Evolutionary conservation across 2,888 invertebrate species (phyloP).

Genomic region (Hydrotaea cyrtoneurina): DNA sequence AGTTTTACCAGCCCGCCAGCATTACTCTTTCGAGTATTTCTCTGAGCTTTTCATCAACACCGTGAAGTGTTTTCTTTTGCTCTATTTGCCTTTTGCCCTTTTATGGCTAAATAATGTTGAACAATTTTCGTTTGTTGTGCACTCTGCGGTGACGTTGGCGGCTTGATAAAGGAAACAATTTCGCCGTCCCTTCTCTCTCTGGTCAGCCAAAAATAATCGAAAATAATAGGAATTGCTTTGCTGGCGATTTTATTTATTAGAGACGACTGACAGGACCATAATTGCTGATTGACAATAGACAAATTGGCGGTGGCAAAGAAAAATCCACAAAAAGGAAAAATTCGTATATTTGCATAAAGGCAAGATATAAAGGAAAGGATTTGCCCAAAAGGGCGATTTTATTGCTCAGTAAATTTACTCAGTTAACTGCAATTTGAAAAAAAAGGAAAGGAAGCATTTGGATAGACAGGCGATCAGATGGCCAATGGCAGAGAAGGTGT

Average conservation of each 20-base stretch:
- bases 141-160: background rate
- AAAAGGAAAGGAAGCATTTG: no score
- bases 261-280: background rate
- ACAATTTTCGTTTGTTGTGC: constrained; percentile 47
- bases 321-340: background rate
- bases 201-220: background rate
- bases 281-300: background rate
- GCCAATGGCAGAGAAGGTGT: no score
- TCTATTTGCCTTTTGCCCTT: constrained; percentile 9
- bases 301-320: background rate
- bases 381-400: no score
- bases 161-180: constrained; percentile 47
- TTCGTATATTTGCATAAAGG: no score
- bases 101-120: constrained; percentile 46
- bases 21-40: background rate
- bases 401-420: no score
- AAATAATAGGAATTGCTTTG: background rate
- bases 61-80: constrained; percentile 10
- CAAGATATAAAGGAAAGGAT: no score
- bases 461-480: no score
- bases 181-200: constrained; percentile 9
- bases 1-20: background rate
- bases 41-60: background rate
- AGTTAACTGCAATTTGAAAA: no score
- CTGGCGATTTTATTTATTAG: background rate